Conservation (phyloP, 2,113 vertebrate genomes). For the Orthonyx spaldingii region DNA sequence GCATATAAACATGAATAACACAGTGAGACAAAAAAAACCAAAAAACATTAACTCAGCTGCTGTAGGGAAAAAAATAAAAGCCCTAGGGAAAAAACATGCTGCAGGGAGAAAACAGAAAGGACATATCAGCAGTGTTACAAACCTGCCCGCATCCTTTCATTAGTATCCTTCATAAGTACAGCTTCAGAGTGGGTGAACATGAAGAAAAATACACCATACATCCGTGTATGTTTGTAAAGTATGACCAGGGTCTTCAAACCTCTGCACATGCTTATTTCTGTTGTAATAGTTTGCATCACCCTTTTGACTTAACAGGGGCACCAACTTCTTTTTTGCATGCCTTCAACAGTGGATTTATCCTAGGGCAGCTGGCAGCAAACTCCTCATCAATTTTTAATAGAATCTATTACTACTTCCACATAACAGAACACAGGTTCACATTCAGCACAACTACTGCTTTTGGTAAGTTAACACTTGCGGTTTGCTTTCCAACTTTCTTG, state of each 20-base stretch:
- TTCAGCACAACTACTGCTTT: not conserved
- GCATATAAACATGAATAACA: not conserved
- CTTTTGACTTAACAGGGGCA: not conserved
- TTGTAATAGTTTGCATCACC: not conserved
- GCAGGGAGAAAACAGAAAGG: not conserved
- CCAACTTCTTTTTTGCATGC: not conserved
- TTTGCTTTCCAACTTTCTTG: not conserved
- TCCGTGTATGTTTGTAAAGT: accelerated
- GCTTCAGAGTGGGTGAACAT: not conserved
- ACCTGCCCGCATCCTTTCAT: not conserved
- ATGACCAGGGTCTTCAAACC: not conserved
- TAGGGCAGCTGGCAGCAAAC: not conserved
- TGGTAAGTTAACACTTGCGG: not conserved
- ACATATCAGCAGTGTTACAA: not conserved
- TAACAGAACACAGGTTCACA: not conserved
- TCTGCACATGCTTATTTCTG: not conserved
- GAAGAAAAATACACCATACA: not conserved
- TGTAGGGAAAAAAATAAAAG: not conserved
- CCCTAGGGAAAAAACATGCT: not conserved
- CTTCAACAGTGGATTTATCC: not conserved
- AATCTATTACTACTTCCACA: not conserved
- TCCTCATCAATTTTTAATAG: not conserved
- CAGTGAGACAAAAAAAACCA: not conserved
- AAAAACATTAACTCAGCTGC: not conserved
- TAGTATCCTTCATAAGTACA: not conserved